Conservation (phyloP, 2,888 invertebrate genomes). For the Mythimna vitellina region DNA sequence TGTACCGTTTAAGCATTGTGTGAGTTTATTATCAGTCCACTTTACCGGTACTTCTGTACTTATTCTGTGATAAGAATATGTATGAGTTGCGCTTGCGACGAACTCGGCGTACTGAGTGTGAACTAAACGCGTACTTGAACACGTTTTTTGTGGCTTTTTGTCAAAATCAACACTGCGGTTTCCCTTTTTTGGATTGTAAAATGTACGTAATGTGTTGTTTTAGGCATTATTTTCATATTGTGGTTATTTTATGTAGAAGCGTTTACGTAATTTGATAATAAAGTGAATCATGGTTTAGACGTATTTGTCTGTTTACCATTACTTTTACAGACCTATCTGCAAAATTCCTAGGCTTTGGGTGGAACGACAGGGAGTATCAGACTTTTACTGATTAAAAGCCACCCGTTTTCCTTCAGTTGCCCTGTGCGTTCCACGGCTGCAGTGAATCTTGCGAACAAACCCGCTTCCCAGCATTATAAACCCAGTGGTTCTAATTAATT, state of each 20-base stretch:
- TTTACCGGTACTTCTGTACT: constrained; percentile 40
- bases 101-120: constrained; percentile 1
- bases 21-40: constrained; percentile 18
- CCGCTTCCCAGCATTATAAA: too few relatives aligned
- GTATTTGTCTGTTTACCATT: background rate
- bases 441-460: too few relatives aligned
- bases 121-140: constrained; percentile 18
- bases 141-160: background rate
- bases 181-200: background rate
- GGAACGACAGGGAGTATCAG: too few relatives aligned
- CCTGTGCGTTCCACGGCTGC: too few relatives aligned
- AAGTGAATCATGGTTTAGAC: constrained; percentile 13
- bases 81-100: constrained; percentile 20
- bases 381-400: too few relatives aligned
- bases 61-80: constrained; percentile 19
- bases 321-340: background rate
- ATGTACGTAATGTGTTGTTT: background rate
- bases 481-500: too few relatives aligned
- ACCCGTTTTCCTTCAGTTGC: too few relatives aligned
- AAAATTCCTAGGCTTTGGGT: too few relatives aligned
- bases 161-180: background rate
- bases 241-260: background rate
- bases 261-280: background rate
- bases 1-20: constrained; percentile 14
- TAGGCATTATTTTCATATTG: background rate